Base-by-base conservation (phyloP, 1,140 invertebrate species). In the Aphis craccivora region DNA sequence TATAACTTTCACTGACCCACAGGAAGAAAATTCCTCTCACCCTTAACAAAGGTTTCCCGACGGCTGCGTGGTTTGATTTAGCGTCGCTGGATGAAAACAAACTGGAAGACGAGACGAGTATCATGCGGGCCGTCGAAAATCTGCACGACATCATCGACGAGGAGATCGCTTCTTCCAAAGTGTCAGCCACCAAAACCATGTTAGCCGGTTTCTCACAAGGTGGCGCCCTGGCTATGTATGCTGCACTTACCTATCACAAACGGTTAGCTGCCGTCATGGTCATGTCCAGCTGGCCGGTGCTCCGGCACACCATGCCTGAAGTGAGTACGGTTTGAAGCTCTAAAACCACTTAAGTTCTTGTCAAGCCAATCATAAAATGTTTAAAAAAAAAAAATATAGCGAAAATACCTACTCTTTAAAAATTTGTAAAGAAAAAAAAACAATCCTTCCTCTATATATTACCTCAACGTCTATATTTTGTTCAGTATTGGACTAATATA, bases 21-120 rank as follows among this genome's bases (percentile, higher is more conserved):
- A 97, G 97, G 22, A 97, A 97, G 76, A 97, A 97, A 84, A 98
- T 98, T 96, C 98, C 98, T 30, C 98, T 99, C 1, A 98, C 98
- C 9, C 95, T 99, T 55, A 99, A 99, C 96, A 97, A 96, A 94
- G 98, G 98, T 3, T 98, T 98, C 95, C 96, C 96, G 94, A 99
- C 99, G 98, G 98, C 98, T 25, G 99, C 98, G 25, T 99, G 99
- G 98, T 99, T 99, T 96, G 99, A 99, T 96, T 96, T 99, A 91
- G 96, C 96, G 95, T 97, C 97, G 20, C 95, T 99, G 94, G 97
- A 98, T 95, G 97, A 97, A 30, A 97, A 96, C 93, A 97, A 97
- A n/a, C 97, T 97, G 22, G 98, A 99, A 96, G 99, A 99, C 96
- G 98, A 98, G 95, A 97, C 95, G 94, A 96, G 98, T 14, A 99